Conservation (phyloP, 53 echinoderm and acorn worm species). For the Holothuria scabra region DNA sequence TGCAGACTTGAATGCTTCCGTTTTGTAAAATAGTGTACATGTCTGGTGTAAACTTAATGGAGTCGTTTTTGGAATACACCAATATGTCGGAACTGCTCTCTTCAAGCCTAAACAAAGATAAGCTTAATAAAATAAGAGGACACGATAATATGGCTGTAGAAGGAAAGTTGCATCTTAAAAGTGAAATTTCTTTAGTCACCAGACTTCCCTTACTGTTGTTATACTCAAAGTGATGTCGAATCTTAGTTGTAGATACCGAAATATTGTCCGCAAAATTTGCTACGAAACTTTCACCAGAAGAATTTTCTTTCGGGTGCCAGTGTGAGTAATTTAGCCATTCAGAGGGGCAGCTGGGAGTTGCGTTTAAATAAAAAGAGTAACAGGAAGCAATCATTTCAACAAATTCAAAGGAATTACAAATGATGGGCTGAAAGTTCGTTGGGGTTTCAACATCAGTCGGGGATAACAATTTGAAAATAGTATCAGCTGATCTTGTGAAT, state of each 20-base stretch:
- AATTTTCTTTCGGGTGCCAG: not conserved
- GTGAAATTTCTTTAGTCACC: not conserved
- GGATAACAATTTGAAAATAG: not conserved
- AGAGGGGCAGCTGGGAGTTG: not conserved
- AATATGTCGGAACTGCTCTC: not conserved
- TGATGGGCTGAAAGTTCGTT: no score
- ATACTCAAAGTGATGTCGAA: not conserved
- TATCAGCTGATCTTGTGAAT: not conserved
- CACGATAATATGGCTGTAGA: not conserved
- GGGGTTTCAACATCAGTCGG: not conserved
- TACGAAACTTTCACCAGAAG: not conserved
- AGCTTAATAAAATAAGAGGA: not conserved
- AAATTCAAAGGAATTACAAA: not conserved
- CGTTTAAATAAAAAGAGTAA: not conserved
- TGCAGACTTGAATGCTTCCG: not conserved
- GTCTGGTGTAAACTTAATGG: not conserved
- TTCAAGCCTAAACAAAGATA: not conserved
- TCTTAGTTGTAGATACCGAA: not conserved
- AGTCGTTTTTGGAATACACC: not conserved
- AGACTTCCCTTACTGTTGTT: no score
- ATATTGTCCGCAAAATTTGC: not conserved
- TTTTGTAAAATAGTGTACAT: not conserved
- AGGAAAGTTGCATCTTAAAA: not conserved
- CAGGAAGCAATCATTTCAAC: not conserved
- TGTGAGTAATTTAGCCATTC: slow-evolving; percentile 15